Evolutionary conservation across 2,113 vertebrate genomes (phyloP), one percentile per base, ranked within the genome.

Genomic region (Halcyon malimbica): DNA sequence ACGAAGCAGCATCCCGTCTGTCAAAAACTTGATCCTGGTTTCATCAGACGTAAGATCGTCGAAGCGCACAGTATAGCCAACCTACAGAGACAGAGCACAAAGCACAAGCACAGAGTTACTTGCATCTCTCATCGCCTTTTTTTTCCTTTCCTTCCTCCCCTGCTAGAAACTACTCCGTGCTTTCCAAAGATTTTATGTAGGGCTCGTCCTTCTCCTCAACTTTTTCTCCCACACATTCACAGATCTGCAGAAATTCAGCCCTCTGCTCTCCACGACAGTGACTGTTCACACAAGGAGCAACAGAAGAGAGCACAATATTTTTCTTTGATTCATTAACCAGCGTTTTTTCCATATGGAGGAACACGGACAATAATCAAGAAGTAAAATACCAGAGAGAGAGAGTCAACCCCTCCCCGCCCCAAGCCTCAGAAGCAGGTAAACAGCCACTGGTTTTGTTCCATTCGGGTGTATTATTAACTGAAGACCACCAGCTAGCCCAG

Each of bases 61-160:
- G 3, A 99, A 99, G 56, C 99, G 99, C 20, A 99, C 99, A 0
- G 98, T 99, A 92, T 99, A 99, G 70, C 99, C 99, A 3, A 99
- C 99, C 99, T 99, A 87, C 2, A 29, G 11, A 20, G 39, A 3
- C 16, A 3, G 1, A 20, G 31, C 41, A 33, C 9, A 8, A 6
- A 53, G 59, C 10, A 42, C 2, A 1, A 53, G 31, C 59, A 42
- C 63, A 13, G 6, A 6, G 28, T 53, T 20, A 11, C 21, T 17
- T 11, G 2, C 13, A 5, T 11, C 65, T 8, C 62, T 29, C 31
- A 9, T 4, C 25, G 56, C 69, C 44, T 35, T 35, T 35, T 29
- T 4, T 37, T 41, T 65, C 16, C n/a, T 56, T 17, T 35, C 69
- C 65, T 78, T 31, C 35, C 33, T 56, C 17, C 33, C 9, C 19